Evolutionary conservation across 2,113 vertebrate species (phyloP).

Genomic region (Ornithorhynchus anatinus): DNA sequence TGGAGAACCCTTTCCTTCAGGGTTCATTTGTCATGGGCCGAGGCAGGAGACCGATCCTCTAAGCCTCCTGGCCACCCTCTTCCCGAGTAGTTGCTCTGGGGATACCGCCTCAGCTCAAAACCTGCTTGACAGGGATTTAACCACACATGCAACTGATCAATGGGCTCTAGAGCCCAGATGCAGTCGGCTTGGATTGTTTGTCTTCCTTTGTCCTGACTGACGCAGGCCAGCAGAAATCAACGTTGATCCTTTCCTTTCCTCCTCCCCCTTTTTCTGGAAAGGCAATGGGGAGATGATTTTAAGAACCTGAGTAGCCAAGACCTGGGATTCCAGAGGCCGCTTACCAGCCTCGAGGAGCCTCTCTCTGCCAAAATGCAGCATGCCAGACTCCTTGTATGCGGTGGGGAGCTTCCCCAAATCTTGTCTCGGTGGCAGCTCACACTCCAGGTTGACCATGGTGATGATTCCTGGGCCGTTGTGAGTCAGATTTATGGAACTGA

Average conservation of each 20-base stretch:
- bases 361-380: not conserved
- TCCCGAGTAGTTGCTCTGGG: conserved; percentile 8
- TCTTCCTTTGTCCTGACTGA: conserved; percentile 26
- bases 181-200: not conserved
- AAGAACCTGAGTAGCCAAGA: conserved; percentile 10
- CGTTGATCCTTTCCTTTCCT: conserved; percentile 17
- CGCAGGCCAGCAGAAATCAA: conserved; percentile 7
- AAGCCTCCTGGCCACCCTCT: not conserved
- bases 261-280: conserved; percentile 34
- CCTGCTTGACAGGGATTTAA: conserved; percentile 24
- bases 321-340: conserved; percentile 6
- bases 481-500: not conserved
- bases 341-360: not conserved
- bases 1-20: not conserved
- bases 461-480: not conserved
- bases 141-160: conserved; percentile 35
- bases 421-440: conserved; percentile 9
- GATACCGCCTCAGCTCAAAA: conserved; percentile 29
- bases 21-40: not conserved
- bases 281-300: conserved; percentile 8
- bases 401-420: conserved; percentile 6
- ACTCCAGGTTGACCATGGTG: not conserved
- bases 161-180: conserved; percentile 15
- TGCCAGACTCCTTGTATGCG: not conserved
- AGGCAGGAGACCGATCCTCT: not conserved